A percentile compares a stretch with the other conserved stretches of the same genome.
These are phyloP conservation scores for Pleuronectes platessa DNA, from an alignment of 2,113 vertebrate species.

Conservation along the genomic window DNA sequence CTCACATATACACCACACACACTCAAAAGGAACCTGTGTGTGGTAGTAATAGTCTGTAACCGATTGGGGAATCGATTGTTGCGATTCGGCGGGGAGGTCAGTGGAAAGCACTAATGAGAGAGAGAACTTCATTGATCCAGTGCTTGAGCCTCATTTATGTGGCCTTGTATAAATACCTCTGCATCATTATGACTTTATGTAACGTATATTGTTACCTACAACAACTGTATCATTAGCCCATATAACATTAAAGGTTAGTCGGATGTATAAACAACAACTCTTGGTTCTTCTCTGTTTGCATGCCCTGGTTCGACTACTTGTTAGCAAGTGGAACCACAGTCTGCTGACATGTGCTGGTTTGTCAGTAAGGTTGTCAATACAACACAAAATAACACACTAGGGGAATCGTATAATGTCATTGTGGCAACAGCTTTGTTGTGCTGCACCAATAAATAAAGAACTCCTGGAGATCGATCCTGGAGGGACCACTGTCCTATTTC, in stretches of 20 bases:
- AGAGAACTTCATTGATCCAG: conserved; percentile 33
- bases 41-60: conserved; percentile 38
- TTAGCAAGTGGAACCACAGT: not conserved
- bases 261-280: no score
- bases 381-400: not conserved
- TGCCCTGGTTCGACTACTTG: not conserved
- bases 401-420: not conserved
- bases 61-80: conserved; percentile 43
- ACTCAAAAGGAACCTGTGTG: conserved; percentile 23
- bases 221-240: not conserved
- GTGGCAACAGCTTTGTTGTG: not conserved
- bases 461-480: no score
- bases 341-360: not conserved
- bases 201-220: not conserved
- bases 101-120: conserved; percentile 54
- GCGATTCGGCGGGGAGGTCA: conserved; percentile 10
- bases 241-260: not conserved
- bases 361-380: no score
- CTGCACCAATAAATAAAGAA: no score
- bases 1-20: conserved; percentile 9
- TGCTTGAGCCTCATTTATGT: conserved; percentile 15
- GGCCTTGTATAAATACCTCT: not conserved
- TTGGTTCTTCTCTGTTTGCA: not conserved
- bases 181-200: conserved; percentile 1
- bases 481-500: not conserved